Evolutionary conservation across 37 sponge, comb jelly and placozoan species (phyloP).

Genomic region (Diacarnus erythraeanus): DNA sequence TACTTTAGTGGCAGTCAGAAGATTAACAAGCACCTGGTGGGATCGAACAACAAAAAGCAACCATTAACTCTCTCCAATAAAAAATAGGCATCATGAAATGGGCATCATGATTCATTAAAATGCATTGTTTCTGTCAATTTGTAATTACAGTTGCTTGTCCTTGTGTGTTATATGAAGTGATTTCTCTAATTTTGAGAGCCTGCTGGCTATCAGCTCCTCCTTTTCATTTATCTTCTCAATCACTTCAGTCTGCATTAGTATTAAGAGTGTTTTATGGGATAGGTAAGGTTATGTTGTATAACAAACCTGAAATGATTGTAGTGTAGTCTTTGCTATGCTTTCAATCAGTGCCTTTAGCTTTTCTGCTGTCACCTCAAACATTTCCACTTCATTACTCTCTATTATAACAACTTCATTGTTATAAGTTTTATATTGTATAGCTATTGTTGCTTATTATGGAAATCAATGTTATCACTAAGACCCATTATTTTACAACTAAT

Average conservation of each 20-base stretch:
- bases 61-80: constrained; percentile 28
- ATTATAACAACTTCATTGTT: too few species aligned
- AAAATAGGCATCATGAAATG: not conserved
- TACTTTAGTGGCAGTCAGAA: not conserved
- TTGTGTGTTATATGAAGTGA: not conserved
- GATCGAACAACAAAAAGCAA: constrained; percentile 19
- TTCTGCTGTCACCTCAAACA: constrained; percentile 26
- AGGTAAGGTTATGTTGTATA: too few species aligned
- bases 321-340: not conserved
- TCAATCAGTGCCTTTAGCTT: constrained; percentile 42
- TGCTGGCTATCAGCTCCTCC: constrained; percentile 17
- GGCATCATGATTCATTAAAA: too few species aligned
- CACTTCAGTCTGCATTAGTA: constrained; percentile 8
- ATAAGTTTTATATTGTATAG: too few species aligned
- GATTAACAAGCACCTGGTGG: not conserved
- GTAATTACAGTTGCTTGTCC: not conserved
- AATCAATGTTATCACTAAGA: too few species aligned
- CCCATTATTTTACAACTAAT: too few species aligned
- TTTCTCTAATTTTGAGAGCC: constrained; percentile 48
- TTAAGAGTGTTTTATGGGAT: not conserved
- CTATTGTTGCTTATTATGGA: too few species aligned
- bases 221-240: constrained; percentile 24
- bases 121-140: not conserved
- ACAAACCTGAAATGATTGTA: not conserved
- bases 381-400: too few species aligned